phyloP scores from a whole-genome alignment of 1,140 invertebrate genomes.

The Aphaenogaster floridana region DNA sequence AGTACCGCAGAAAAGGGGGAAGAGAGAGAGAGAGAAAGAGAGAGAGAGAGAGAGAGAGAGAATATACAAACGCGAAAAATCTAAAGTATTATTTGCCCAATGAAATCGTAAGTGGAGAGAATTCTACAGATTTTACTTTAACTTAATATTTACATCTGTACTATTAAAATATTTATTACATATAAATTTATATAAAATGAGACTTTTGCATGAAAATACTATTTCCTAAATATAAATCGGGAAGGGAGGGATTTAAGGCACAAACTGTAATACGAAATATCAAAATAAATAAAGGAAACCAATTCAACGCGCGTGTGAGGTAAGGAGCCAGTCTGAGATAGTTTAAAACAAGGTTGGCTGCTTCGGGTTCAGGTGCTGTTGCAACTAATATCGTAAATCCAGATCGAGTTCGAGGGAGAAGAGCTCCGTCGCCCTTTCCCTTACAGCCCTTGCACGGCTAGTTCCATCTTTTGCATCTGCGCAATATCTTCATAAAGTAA shows the following conservation, averaged over 20 bases:
- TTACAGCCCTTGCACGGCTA: conserved; percentile 51
- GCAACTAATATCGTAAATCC: conserved; percentile 85
- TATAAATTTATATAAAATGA: conserved; percentile 15
- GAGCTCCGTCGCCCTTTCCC: conserved; percentile 69
- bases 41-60: background rate
- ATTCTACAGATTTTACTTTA: background rate
- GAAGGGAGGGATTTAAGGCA: conserved; percentile 45
- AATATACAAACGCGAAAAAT: background rate
- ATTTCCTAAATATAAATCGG: background rate
- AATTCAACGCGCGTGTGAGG: conserved; percentile 73
- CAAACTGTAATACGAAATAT: conserved; percentile 58
- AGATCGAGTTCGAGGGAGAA: conserved; percentile 79
- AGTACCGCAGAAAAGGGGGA: background rate
- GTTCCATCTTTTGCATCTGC: conserved; percentile 74
- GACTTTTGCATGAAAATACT: background rate
- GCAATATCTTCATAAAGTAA: conserved; percentile 74
- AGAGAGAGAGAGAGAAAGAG: background rate
- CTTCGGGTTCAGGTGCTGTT: conserved; percentile 82
- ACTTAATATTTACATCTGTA: background rate
- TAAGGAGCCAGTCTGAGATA: conserved; percentile 71
- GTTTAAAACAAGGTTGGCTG: conserved; percentile 73
- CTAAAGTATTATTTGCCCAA: background rate
- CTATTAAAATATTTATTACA: background rate
- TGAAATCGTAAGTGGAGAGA: background rate
- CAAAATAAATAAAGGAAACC: conserved; percentile 80